phyloP scores from a whole-genome alignment of 2,113 vertebrate genomes.

The Sceloporus tristichus region DNA sequence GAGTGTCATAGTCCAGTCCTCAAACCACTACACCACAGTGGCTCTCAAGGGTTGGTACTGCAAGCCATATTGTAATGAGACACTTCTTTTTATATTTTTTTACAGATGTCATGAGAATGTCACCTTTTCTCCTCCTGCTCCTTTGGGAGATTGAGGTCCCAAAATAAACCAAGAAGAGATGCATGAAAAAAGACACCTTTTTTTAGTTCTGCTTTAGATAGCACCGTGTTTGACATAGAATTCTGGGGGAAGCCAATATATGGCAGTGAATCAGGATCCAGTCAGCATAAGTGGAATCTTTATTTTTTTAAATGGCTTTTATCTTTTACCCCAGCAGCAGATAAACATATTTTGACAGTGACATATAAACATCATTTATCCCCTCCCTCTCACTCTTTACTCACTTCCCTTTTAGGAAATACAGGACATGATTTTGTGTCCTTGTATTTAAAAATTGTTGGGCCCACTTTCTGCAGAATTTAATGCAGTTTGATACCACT shows the following conservation, averaged over 20 bases:
- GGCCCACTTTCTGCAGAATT: not conserved
- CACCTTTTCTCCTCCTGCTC: not conserved
- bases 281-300: slow-evolving; percentile 18
- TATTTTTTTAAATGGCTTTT: slow-evolving; percentile 21
- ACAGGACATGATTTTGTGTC: not conserved
- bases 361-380: slow-evolving; percentile 15
- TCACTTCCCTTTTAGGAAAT: not conserved
- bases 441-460: not conserved
- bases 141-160: slow-evolving; percentile 4
- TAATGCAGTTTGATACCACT: too few relatives aligned
- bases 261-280: slow-evolving; percentile 35
- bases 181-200: slow-evolving; percentile 23
- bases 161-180: slow-evolving; percentile 9
- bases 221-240: slow-evolving; percentile 26
- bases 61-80: too few relatives aligned
- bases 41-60: too few relatives aligned
- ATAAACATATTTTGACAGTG: not conserved
- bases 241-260: slow-evolving; percentile 39
- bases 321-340: slow-evolving; percentile 45
- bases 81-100: not conserved
- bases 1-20: too few relatives aligned
- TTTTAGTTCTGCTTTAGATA: not conserved
- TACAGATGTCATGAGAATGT: not conserved
- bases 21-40: too few relatives aligned
- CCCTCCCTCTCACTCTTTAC: not conserved